These are phyloP conservation scores for Zygothrica quintamaculata DNA, from an alignment of 2,888 invertebrate genomes.

Conservation along the genomic window DNA sequence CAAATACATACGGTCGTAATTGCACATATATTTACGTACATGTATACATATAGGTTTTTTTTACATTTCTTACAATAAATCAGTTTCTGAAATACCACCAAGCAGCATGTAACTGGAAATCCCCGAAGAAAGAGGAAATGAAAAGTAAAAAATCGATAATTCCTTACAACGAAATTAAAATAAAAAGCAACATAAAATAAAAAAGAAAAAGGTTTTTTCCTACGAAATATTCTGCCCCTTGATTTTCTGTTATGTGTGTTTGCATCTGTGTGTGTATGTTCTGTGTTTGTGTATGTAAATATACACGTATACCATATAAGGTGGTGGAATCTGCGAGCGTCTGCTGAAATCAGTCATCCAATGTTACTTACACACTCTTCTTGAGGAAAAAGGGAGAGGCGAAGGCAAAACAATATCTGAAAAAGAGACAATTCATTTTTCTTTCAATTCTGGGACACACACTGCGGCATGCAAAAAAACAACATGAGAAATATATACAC, in stretches of 20 bases:
- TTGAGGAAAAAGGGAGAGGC: not conserved
- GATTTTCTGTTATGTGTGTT: slow-evolving; percentile 21
- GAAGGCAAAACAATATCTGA: slow-evolving; percentile 1
- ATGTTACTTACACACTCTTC: too few relatives aligned
- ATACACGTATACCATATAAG: not conserved
- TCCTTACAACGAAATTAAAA: slow-evolving; percentile 67
- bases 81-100: slow-evolving; percentile 16
- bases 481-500: too few relatives aligned
- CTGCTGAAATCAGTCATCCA: slow-evolving; percentile 6
- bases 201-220: slow-evolving; percentile 43
- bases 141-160: slow-evolving; percentile 66
- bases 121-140: slow-evolving; percentile 49
- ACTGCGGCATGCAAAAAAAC: too few relatives aligned
- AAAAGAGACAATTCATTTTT: slow-evolving; percentile 7
- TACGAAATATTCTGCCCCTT: slow-evolving; percentile 28
- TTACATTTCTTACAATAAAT: slow-evolving; percentile 42
- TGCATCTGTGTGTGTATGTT: slow-evolving; percentile 1
- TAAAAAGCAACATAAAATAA: slow-evolving; percentile 54
- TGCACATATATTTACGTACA: not conserved
- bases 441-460: too few relatives aligned
- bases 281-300: slow-evolving; percentile 5
- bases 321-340: slow-evolving; percentile 15
- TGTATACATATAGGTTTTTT: slow-evolving; percentile 2
- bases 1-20: not conserved
- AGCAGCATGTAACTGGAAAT: slow-evolving; percentile 46